Evolutionary conservation across 2,888 invertebrate species (phyloP).

Genomic region (Sclerodermus sp.): DNA sequence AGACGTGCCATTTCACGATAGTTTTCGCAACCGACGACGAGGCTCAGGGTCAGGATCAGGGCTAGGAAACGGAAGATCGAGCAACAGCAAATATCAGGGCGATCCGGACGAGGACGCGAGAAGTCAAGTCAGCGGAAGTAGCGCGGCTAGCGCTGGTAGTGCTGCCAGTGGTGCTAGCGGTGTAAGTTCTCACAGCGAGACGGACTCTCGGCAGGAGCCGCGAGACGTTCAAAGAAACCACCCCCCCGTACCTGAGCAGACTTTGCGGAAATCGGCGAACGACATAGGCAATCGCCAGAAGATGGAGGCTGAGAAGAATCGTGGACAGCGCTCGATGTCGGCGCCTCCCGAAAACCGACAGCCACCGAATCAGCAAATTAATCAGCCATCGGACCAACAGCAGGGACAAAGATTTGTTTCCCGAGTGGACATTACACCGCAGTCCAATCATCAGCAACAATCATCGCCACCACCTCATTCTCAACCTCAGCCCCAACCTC

Average conservation of each 20-base stretch:
- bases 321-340: slow-evolving; percentile 75
- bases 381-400: slow-evolving; percentile 30
- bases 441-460: slow-evolving; percentile 51
- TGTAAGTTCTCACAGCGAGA: slow-evolving; percentile 47
- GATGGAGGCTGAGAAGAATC: slow-evolving; percentile 60
- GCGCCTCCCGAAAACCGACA: slow-evolving; percentile 71
- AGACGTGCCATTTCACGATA: slow-evolving; percentile 44
- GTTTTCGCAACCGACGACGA: slow-evolving; percentile 38
- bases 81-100: slow-evolving; percentile 31
- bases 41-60: slow-evolving; percentile 38
- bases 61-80: slow-evolving; percentile 19
- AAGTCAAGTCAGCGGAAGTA: slow-evolving; percentile 52
- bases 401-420: slow-evolving; percentile 46
- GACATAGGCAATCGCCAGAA: slow-evolving; percentile 68
- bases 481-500: slow-evolving; percentile 21
- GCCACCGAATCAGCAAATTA: slow-evolving; percentile 46
- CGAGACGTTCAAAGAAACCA: slow-evolving; percentile 4
- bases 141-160: slow-evolving; percentile 35
- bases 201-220: slow-evolving; percentile 15
- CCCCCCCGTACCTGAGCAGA: slow-evolving; percentile 66
- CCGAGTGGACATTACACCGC: slow-evolving; percentile 48
- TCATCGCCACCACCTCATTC: slow-evolving; percentile 36
- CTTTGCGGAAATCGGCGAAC: slow-evolving; percentile 71
- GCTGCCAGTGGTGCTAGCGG: slow-evolving; percentile 46
- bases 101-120: slow-evolving; percentile 51